Evolutionary conservation across 2,113 vertebrate genomes (phyloP).

Genomic region (Puffinus mauretanicus): DNA sequence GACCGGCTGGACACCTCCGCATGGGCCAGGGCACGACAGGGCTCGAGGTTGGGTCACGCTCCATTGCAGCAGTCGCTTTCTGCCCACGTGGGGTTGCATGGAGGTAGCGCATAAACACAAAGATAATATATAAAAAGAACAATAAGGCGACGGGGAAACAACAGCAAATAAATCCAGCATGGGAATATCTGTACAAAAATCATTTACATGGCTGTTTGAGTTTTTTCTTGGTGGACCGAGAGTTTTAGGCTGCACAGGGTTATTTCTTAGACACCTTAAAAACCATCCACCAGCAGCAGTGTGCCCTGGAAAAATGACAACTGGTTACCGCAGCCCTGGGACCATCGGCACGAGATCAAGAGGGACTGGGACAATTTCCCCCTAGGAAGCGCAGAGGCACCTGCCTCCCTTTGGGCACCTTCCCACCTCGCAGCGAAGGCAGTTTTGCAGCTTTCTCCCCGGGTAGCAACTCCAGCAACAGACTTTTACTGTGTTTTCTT

Average conservation of each 20-base stretch:
- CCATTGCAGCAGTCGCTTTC: neutral
- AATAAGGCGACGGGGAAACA: neutral
- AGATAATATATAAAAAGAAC: neutral
- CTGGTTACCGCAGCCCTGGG: neutral
- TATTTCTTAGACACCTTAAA: neutral
- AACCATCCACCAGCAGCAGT: neutral
- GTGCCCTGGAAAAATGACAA: neutral
- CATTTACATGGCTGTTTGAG: neutral
- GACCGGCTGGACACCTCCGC: neutral
- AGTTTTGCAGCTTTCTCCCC: constrained; percentile 1
- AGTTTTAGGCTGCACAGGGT: neutral
- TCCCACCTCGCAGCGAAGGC: neutral
- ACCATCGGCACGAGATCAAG: neutral
- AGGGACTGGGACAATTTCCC: neutral
- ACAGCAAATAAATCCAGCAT: neutral
- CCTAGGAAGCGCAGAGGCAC: neutral
- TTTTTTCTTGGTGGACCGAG: neutral
- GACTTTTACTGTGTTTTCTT: neutral
- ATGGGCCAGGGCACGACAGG: neutral
- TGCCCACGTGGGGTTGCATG: neutral
- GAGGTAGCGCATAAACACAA: neutral
- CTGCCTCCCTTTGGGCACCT: neutral
- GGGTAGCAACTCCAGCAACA: constrained; percentile 22
- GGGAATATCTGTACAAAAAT: neutral
- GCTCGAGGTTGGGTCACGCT: fast-evolving